Conservation (phyloP, 2,888 invertebrate species). For the Zaprionus obscuricornis region DNA sequence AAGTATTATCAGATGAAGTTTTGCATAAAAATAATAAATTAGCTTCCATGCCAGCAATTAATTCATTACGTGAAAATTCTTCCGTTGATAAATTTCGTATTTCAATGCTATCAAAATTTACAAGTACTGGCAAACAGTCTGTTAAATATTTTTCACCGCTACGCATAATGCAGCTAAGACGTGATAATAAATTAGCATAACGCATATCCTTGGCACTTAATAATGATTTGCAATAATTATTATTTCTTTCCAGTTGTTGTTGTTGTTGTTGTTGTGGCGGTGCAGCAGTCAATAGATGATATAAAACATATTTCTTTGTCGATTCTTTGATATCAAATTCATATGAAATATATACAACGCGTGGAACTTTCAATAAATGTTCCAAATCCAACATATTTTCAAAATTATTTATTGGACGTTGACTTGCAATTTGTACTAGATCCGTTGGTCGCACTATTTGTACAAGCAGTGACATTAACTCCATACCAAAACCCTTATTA, state of each 20-base stretch:
- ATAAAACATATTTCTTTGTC: constrained; percentile 58
- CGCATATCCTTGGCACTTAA: constrained; percentile 85
- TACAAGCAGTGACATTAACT: constrained; percentile 86
- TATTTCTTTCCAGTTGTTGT: constrained; percentile 83
- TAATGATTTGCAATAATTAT: too few relatives aligned
- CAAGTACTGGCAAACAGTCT: constrained; percentile 85
- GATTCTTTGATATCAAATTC: constrained; percentile 28
- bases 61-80: constrained; percentile 37
- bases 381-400: constrained; percentile 62
- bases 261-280: constrained; percentile 44
- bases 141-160: constrained; percentile 83
- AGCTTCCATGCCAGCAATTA: constrained; percentile 75
- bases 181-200: constrained; percentile 86
- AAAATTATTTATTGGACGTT: constrained; percentile 83
- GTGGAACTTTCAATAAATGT: constrained; percentile 36
- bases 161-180: constrained; percentile 86
- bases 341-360: constrained; percentile 50
- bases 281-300: constrained; percentile 59
- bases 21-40: constrained; percentile 82
- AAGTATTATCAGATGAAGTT: constrained; percentile 36
- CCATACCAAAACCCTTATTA: constrained; percentile 88
- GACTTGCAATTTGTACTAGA: constrained; percentile 88
- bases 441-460: constrained; percentile 86
- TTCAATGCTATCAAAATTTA: constrained; percentile 63
- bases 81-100: constrained; percentile 56